phyloP scores from a whole-genome alignment of 1,140 invertebrate genomes.

The Atta cephalotes region DNA sequence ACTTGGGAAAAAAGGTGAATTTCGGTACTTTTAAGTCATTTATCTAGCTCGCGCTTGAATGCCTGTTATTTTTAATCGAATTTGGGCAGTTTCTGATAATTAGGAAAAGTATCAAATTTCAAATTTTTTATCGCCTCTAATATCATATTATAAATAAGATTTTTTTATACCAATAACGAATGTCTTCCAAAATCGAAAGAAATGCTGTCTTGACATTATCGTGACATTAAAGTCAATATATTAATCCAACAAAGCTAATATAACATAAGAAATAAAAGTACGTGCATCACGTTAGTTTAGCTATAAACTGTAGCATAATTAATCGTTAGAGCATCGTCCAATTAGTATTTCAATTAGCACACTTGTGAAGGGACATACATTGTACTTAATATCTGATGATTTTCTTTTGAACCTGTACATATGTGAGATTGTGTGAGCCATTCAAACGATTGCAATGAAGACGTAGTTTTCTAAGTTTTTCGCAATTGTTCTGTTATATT shows the following conservation, averaged over 20 bases:
- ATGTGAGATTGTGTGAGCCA: constrained; percentile 63
- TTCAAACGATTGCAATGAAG: constrained; percentile 55
- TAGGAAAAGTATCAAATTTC: not conserved
- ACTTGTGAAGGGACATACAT: constrained; percentile 29
- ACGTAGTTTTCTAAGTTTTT: constrained; percentile 48
- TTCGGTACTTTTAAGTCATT: constrained; percentile 94
- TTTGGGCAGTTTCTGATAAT: not conserved
- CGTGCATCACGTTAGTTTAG: constrained; percentile 14
- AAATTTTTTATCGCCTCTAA: not conserved
- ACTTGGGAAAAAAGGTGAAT: constrained; percentile 97
- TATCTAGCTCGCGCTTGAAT: constrained; percentile 10
- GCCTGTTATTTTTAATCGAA: constrained; percentile 1
- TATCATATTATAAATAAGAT: constrained; percentile 20
- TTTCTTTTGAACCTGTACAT: constrained; percentile 61
- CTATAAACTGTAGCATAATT: constrained; percentile 57
- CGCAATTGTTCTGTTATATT: constrained; percentile 13
- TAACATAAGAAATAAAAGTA: constrained; percentile 27
- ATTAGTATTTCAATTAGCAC: constrained; percentile 37
- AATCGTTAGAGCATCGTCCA: constrained; percentile 38
- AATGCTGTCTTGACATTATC: constrained; percentile 12
- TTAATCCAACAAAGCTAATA: constrained; percentile 29
- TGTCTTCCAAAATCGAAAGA: constrained; percentile 45
- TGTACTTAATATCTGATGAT: constrained; percentile 43
- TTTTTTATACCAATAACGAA: constrained; percentile 33
- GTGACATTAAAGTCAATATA: constrained; percentile 4